Evolutionary conservation across 2,797 vertebrate species (phyloP).

Genomic region (Poeciliopsis gracilis): DNA sequence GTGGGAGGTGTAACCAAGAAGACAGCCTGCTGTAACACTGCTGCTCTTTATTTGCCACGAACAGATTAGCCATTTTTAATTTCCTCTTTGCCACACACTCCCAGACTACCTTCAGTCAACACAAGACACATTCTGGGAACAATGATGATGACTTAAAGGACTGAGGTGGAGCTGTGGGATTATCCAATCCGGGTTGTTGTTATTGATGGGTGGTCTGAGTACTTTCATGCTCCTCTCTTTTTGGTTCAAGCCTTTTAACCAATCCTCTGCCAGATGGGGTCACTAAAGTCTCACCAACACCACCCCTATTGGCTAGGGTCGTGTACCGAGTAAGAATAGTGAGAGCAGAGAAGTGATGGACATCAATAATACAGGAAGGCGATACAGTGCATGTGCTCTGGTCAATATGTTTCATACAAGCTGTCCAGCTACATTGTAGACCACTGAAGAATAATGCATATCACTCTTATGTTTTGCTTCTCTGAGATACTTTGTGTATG

Average conservation of each 20-base stretch:
- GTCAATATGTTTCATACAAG: conserved; percentile 45
- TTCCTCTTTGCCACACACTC: conserved; percentile 57
- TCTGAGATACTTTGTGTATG: conserved; percentile 20
- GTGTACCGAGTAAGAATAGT: conserved; percentile 22
- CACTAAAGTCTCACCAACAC: conserved; percentile 70
- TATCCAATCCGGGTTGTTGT: conserved; percentile 63
- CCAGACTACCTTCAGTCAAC: conserved; percentile 46
- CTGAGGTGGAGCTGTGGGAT: conserved; percentile 20
- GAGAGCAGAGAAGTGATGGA: conserved; percentile 45
- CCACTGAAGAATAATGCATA: conserved; percentile 54
- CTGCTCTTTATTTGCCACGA: conserved; percentile 63
- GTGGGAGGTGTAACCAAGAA: conserved; percentile 68
- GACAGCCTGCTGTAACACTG: conserved; percentile 64
- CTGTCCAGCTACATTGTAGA: conserved; percentile 50
- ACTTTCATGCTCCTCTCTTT: conserved; percentile 24
- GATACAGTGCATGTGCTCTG: conserved; percentile 28
- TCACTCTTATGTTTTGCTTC: conserved; percentile 48
- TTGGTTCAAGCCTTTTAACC: conserved; percentile 47
- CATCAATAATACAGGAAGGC: conserved; percentile 38
- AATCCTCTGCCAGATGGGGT: conserved; percentile 79
- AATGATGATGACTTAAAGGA: conserved; percentile 55
- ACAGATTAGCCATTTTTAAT: conserved; percentile 71
- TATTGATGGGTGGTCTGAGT: conserved; percentile 68
- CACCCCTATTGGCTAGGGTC: conserved; percentile 60
- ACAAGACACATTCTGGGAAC: conserved; percentile 48